Conservation (phyloP, 2,797 vertebrate species). For the Coregonus sp. region DNA sequence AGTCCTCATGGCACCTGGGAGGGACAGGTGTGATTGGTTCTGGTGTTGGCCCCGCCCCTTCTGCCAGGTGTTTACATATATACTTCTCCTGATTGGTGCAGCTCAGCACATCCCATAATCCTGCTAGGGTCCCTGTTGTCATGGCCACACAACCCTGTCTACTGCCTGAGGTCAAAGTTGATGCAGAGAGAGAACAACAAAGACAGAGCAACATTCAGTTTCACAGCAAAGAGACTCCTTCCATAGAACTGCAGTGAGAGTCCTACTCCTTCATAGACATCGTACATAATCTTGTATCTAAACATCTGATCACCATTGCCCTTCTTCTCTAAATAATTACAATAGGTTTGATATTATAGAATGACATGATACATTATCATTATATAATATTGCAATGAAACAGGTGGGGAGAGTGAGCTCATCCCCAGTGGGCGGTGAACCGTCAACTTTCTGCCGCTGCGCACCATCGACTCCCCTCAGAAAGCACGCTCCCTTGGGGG, state of each 20-base stretch:
- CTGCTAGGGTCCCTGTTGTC: constrained; percentile 84
- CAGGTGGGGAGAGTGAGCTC: too few relatives aligned
- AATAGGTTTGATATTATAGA: not conserved
- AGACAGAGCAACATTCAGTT: not conserved
- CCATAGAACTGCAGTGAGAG: too few relatives aligned
- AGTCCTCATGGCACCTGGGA: constrained; percentile 78
- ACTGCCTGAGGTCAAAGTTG: constrained; percentile 71
- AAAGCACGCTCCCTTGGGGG: too few relatives aligned
- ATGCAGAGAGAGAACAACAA: constrained; percentile 1
- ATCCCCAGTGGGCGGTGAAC: too few relatives aligned
- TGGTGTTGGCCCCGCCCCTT: constrained; percentile 77
- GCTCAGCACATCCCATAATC: constrained; percentile 90
- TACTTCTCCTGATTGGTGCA: constrained; percentile 88
- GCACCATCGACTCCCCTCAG: too few relatives aligned
- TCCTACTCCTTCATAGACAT: too few relatives aligned
- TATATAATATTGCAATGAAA: not conserved
- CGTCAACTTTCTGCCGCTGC: too few relatives aligned
- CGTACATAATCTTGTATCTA: too few relatives aligned
- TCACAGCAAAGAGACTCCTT: not conserved
- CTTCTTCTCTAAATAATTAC: not conserved
- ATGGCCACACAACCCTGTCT: constrained; percentile 88
- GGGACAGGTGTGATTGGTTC: constrained; percentile 74
- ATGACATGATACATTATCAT: not conserved
- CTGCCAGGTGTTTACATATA: constrained; percentile 87
- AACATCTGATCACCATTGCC: too few relatives aligned